Conservation (phyloP, 2,113 vertebrate species). For the Cavia aperea region DNA sequence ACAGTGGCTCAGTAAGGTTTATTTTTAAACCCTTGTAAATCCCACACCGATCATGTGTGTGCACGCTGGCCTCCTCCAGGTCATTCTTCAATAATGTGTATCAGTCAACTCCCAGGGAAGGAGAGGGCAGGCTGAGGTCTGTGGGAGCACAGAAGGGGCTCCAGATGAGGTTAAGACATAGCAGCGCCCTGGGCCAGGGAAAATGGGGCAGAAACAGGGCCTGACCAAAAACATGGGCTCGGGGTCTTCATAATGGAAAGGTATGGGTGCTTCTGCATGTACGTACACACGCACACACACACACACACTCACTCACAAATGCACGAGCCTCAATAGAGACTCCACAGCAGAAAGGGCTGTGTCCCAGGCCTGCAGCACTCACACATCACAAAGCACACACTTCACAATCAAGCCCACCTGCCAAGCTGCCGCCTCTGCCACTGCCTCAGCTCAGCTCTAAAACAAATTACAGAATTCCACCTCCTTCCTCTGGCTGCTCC, state of each 20-base stretch:
- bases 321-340: neutral
- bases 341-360: neutral
- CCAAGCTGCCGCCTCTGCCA: neutral
- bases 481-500: neutral
- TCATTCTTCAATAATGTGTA: constrained; percentile 13
- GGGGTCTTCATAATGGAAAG: neutral
- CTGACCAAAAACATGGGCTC: neutral
- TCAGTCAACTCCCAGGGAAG: neutral
- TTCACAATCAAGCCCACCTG: constrained; percentile 38
- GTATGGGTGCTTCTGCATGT: neutral
- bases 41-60: neutral
- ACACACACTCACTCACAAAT: neutral
- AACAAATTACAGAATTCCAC: neutral
- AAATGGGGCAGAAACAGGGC: neutral
- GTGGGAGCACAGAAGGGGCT: neutral
- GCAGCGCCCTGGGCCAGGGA: neutral
- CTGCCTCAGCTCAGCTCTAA: constrained; percentile 27
- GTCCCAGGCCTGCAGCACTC: neutral
- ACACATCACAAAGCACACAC: neutral
- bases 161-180: neutral
- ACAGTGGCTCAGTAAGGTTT: constrained; percentile 34
- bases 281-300: too few relatives aligned
- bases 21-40: constrained; percentile 55
- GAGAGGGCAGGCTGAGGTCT: constrained; percentile 8
- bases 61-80: neutral